phyloP scores from a whole-genome alignment of 1,140 invertebrate species.

The Macrostomum lignano region DNA sequence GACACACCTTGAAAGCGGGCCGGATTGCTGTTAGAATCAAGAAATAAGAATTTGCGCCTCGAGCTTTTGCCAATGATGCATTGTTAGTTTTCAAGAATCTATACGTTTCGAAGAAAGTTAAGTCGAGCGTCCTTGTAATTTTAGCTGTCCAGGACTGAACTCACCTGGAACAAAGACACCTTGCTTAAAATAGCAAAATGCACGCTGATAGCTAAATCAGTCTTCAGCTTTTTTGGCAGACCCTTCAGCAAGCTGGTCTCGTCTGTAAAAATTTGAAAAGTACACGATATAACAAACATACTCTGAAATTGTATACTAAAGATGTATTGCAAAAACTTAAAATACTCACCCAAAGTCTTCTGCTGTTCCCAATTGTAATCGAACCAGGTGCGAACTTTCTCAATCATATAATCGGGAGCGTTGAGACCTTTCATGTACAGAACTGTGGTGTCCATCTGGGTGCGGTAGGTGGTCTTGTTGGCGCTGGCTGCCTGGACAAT shows the following conservation, averaged over 20 bases:
- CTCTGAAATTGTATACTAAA: no score
- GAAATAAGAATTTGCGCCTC: no score
- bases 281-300: no score
- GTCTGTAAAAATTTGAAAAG: conserved; percentile 35
- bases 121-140: no score
- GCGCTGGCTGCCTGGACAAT: conserved; percentile 63
- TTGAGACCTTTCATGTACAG: conserved; percentile 46
- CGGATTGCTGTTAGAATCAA: no score
- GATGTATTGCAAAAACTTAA: no score
- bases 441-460: conserved; percentile 35
- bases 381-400: conserved; percentile 56
- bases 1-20: no score
- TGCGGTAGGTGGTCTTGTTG: conserved; percentile 50
- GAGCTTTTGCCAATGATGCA: no score
- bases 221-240: conserved; percentile 58
- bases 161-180: conserved; percentile 48
- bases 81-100: no score
- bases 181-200: conserved; percentile 55
- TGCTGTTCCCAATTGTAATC: conserved; percentile 70
- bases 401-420: conserved; percentile 43
- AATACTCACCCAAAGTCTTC: conserved; percentile 50
- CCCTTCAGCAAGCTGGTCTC: conserved; percentile 47
- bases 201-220: conserved; percentile 63
- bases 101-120: no score
- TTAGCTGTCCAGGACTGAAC: no score